These are phyloP conservation scores for Cygnus olor DNA, from an alignment of 2,797 vertebrate species.

Conservation along the genomic window DNA sequence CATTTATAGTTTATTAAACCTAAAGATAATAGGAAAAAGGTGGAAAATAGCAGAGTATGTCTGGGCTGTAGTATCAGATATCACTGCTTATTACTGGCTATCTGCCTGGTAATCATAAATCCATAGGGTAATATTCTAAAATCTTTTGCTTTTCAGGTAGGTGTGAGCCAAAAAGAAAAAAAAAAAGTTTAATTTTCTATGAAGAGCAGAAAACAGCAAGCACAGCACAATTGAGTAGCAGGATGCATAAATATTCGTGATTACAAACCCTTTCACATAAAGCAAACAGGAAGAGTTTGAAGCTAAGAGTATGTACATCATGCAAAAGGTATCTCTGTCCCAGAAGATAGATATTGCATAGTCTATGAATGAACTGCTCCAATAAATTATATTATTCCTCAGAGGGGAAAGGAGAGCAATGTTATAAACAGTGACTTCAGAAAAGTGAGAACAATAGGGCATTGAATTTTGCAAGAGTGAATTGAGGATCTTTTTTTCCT, in stretches of 20 bases:
- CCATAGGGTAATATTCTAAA: constrained; percentile 57
- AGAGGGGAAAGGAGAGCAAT: not conserved
- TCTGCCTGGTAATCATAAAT: constrained; percentile 47
- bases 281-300: constrained; percentile 57
- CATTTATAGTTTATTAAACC: constrained; percentile 59
- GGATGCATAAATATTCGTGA: constrained; percentile 58
- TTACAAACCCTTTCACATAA: constrained; percentile 37
- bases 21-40: constrained; percentile 63
- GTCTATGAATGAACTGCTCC: constrained; percentile 53
- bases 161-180: constrained; percentile 70
- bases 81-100: constrained; percentile 54
- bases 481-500: constrained; percentile 43
- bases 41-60: constrained; percentile 28
- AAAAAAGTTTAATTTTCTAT: constrained; percentile 56
- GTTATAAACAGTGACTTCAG: constrained; percentile 55
- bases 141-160: constrained; percentile 58
- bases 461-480: constrained; percentile 38
- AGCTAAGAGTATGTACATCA: constrained; percentile 62
- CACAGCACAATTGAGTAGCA: constrained; percentile 55
- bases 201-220: constrained; percentile 57
- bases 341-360: constrained; percentile 49
- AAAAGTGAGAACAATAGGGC: constrained; percentile 48
- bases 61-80: constrained; percentile 42
- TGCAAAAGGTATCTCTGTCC: constrained; percentile 64
- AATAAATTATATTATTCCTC: constrained; percentile 64